Percentiles rank a stretch among this genome's conserved stretches.
These are phyloP conservation scores for Frankliniella fusca DNA, from an alignment of 2,888 invertebrate genomes.

Conservation along the genomic window DNA sequence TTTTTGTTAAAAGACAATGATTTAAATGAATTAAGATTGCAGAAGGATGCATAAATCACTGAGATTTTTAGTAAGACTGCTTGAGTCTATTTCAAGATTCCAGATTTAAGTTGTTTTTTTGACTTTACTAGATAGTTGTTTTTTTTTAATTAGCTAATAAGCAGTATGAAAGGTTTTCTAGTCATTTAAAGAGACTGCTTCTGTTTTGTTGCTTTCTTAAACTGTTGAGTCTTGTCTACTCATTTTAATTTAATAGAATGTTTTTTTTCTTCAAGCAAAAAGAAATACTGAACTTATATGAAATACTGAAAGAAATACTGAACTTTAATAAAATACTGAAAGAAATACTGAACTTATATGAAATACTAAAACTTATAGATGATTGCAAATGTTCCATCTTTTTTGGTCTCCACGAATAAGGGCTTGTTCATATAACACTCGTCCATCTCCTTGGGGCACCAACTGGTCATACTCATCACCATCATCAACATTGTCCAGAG, in stretches of 20 bases:
- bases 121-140: background rate
- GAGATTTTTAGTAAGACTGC: background rate
- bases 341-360: too few species aligned
- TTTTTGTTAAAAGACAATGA: background rate
- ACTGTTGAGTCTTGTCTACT: too few species aligned
- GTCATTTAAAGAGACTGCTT: too few species aligned
- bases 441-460: background rate
- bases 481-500: background rate
- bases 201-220: too few species aligned
- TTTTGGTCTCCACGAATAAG: background rate
- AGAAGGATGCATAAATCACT: background rate
- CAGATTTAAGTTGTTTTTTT: background rate
- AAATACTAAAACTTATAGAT: background rate
- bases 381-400: background rate
- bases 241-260: too few species aligned
- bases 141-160: background rate
- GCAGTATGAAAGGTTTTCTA: background rate
- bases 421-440: background rate
- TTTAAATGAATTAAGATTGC: background rate
- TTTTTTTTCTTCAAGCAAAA: background rate
- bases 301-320: too few species aligned
- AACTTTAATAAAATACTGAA: too few species aligned
- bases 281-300: background rate
- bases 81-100: background rate
- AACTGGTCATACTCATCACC: background rate